These are phyloP conservation scores for Thysanoteuthis rhombus DNA, from an alignment of 2,888 invertebrate species.

Conservation along the genomic window DNA sequence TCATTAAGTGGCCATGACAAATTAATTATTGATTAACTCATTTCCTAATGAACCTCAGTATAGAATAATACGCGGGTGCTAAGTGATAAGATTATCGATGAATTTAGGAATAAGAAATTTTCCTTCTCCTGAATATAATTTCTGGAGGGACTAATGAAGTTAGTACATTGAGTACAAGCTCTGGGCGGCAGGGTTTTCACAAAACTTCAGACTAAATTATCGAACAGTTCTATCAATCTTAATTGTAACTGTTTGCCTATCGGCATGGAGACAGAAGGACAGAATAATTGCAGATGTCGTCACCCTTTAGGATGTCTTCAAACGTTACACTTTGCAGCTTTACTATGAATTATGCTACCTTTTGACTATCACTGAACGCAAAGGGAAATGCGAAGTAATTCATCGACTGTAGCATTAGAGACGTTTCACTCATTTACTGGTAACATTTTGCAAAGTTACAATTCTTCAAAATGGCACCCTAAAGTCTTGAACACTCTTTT, in stretches of 20 bases:
- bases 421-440: too few relatives aligned
- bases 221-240: not conserved
- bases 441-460: too few relatives aligned
- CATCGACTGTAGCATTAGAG: too few relatives aligned
- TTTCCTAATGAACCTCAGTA: not conserved
- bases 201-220: not conserved
- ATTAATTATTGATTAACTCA: not conserved
- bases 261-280: not conserved
- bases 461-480: too few relatives aligned
- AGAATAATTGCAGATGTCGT: not conserved
- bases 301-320: not conserved
- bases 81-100: slow-evolving; percentile 12
- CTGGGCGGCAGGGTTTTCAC: not conserved
- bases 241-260: not conserved
- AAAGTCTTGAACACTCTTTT: too few relatives aligned
- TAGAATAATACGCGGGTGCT: not conserved
- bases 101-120: not conserved
- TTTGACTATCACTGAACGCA: too few relatives aligned
- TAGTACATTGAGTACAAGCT: too few relatives aligned
- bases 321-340: not conserved
- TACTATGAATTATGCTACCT: too few relatives aligned
- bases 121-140: not conserved
- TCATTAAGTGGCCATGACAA: slow-evolving; percentile 12
- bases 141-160: not conserved
- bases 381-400: too few relatives aligned